phyloP scores from a whole-genome alignment of 2,113 vertebrate species.

The Electrona antarctica region DNA sequence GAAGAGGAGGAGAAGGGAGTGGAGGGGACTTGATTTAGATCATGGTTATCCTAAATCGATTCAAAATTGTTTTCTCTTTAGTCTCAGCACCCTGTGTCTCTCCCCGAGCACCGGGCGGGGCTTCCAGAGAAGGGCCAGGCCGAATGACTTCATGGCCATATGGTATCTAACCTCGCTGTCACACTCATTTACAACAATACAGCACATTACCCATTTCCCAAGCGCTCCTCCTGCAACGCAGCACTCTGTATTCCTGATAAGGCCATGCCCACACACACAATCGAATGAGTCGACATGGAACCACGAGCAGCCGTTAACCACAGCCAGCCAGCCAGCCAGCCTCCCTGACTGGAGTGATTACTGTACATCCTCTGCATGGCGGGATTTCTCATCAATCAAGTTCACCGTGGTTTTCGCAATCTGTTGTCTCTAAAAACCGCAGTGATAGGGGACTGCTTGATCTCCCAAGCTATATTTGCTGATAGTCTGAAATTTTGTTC shows the following conservation, averaged over 20 bases:
- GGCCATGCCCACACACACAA: slow-evolving; percentile 47
- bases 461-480: slow-evolving; percentile 15
- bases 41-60: slow-evolving; percentile 77
- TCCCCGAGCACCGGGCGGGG: slow-evolving; percentile 73
- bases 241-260: slow-evolving; percentile 63
- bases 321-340: slow-evolving; percentile 51
- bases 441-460: not conserved
- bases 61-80: slow-evolving; percentile 71
- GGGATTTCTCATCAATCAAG: slow-evolving; percentile 18
- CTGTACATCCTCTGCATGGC: not conserved
- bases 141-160: slow-evolving; percentile 81
- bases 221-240: slow-evolving; percentile 65
- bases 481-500: slow-evolving; percentile 6
- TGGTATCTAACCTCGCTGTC: slow-evolving; percentile 78
- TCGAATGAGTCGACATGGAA: slow-evolving; percentile 32
- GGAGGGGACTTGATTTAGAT: slow-evolving; percentile 73
- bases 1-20: slow-evolving; percentile 10
- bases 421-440: slow-evolving; percentile 17
- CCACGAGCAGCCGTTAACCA: slow-evolving; percentile 43
- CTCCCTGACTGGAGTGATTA: slow-evolving; percentile 26
- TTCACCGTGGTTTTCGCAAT: slow-evolving; percentile 19
- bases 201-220: slow-evolving; percentile 71
- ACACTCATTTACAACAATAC: slow-evolving; percentile 73
- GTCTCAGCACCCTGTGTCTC: slow-evolving; percentile 72
- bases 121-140: slow-evolving; percentile 72